Conservation (phyloP, 1,140 invertebrate genomes). For the Psilanteris sp. region DNA sequence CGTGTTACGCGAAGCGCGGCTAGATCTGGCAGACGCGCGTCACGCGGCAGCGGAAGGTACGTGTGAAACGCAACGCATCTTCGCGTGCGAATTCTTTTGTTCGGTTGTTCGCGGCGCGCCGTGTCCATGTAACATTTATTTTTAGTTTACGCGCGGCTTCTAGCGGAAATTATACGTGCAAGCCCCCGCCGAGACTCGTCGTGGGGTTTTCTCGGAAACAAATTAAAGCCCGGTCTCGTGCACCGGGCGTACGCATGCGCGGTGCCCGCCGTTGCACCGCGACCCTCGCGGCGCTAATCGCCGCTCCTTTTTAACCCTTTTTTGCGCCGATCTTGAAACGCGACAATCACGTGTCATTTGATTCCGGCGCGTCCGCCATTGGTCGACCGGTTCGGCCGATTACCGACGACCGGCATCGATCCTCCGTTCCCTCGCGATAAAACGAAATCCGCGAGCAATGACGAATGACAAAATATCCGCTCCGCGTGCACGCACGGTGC, state of each 20-base stretch:
- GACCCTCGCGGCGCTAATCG: conserved; percentile 33
- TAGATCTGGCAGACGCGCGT: conserved; percentile 56
- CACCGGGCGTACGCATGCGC: conserved; percentile 43
- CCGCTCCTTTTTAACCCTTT: conserved; percentile 20
- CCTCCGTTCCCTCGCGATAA: too few relatives aligned
- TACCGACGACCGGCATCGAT: too few relatives aligned
- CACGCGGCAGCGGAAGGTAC: conserved; percentile 57
- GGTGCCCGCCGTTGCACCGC: conserved; percentile 19
- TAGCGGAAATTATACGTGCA: conserved; percentile 61
- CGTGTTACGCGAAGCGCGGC: conserved; percentile 15
- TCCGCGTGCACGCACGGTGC: too few relatives aligned
- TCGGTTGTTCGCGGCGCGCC: conserved; percentile 53
- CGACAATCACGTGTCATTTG: conserved; percentile 15
- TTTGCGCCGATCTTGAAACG: conserved; percentile 16
- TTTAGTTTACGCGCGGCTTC: conserved; percentile 64
- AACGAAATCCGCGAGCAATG: too few relatives aligned
- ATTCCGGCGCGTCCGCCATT: too few relatives aligned
- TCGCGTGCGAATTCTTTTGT: conserved; percentile 67
- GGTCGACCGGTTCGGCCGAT: too few relatives aligned
- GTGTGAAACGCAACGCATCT: conserved; percentile 62
- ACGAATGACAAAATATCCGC: too few relatives aligned
- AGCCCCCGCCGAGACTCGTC: conserved; percentile 32
- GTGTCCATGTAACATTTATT: conserved; percentile 63
- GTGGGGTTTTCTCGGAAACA: conserved; percentile 57
- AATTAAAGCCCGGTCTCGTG: conserved; percentile 57